Percentiles rank a stretch among this genome's conserved stretches.
Conservation (phyloP, 2,113 vertebrate genomes). For the Daboia siamensis region DNA sequence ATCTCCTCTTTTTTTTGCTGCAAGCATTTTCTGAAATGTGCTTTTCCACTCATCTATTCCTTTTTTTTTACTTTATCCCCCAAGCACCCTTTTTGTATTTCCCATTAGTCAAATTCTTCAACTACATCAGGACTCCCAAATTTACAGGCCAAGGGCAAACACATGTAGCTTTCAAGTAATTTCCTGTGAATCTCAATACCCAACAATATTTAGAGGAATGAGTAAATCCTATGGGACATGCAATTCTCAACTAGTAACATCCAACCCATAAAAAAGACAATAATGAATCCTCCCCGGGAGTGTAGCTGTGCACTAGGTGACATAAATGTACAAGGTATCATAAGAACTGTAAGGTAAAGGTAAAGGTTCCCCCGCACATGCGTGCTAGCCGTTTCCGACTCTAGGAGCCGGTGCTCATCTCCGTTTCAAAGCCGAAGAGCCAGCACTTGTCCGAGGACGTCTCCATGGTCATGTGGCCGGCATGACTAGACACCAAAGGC, state of each 20-base stretch:
- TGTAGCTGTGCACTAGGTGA: background rate
- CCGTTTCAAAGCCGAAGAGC: too few relatives aligned
- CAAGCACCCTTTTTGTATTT: background rate
- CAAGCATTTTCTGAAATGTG: background rate
- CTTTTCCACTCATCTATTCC: background rate
- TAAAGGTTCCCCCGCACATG: too few relatives aligned
- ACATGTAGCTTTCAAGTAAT: background rate
- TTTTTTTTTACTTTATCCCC: background rate
- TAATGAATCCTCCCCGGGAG: background rate
- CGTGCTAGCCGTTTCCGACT: too few relatives aligned
- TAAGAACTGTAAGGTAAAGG: background rate
- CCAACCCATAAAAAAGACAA: background rate
- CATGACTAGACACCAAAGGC: too few relatives aligned
- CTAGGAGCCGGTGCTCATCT: too few relatives aligned
- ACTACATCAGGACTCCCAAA: background rate
- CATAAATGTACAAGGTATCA: background rate
- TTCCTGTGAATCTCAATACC: background rate
- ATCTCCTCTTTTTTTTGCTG: background rate
- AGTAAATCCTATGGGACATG: background rate
- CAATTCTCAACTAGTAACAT: background rate
- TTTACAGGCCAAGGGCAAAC: background rate
- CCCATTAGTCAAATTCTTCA: background rate
- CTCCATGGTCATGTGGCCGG: too few relatives aligned
- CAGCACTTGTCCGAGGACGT: too few relatives aligned
- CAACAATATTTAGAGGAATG: background rate